phyloP scores from a whole-genome alignment of 1,140 invertebrate genomes.

The Bombus soroeensis region DNA sequence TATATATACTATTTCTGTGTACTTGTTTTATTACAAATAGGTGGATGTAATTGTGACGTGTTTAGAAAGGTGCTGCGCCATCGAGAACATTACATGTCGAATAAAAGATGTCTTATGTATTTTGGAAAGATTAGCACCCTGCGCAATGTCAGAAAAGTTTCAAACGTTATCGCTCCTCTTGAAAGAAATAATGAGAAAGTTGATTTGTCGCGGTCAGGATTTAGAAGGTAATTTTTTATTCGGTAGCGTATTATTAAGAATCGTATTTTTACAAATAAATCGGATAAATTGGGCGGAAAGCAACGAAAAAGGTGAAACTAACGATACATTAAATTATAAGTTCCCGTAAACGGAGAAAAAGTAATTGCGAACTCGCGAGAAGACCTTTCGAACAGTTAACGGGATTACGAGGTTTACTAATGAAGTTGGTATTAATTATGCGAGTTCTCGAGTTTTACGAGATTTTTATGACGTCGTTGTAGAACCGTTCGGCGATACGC shows the following conservation, averaged over 20 bases:
- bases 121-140: background rate
- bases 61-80: background rate
- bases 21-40: background rate
- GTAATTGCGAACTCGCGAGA: too few relatives aligned
- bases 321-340: background rate
- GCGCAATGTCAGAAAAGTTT: slow-evolving; percentile 1
- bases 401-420: slow-evolving; percentile 24
- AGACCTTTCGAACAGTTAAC: background rate
- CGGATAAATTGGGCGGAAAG: background rate
- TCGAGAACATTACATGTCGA: slow-evolving; percentile 6
- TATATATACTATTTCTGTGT: too few relatives aligned
- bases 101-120: background rate
- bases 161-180: slow-evolving; percentile 24
- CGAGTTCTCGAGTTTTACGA: slow-evolving; percentile 29
- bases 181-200: slow-evolving; percentile 22
- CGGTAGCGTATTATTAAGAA: too few relatives aligned
- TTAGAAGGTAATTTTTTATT: slow-evolving; percentile 28
- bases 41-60: background rate
- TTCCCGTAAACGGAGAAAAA: background rate
- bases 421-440: slow-evolving; percentile 31
- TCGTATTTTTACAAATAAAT: background rate
- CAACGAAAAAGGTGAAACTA: background rate
- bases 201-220: background rate
- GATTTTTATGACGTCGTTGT: slow-evolving; percentile 19
- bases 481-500: slow-evolving; percentile 28